Conservation (phyloP, 2,113 vertebrate genomes). For the Narcine bancroftii region DNA sequence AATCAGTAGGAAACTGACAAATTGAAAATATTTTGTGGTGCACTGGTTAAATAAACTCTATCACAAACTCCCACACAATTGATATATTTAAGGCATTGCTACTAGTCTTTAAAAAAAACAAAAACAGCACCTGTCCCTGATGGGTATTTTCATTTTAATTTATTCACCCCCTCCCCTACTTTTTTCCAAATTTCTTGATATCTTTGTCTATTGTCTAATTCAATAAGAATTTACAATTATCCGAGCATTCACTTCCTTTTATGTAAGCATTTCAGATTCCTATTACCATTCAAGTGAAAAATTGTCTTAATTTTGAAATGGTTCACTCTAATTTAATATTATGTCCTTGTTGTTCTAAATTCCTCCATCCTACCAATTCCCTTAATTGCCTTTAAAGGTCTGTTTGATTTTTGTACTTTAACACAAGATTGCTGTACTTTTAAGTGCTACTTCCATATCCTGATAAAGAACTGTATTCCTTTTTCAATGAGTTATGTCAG, state of each 20-base stretch:
- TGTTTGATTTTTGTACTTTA: too few relatives aligned
- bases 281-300: not conserved
- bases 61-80: not conserved
- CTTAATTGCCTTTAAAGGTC: too few relatives aligned
- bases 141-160: not conserved
- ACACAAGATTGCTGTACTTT: too few relatives aligned
- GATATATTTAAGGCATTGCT: not conserved
- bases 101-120: not conserved
- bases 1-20: not conserved
- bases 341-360: too few relatives aligned
- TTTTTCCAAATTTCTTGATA: too few relatives aligned
- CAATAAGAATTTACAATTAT: too few relatives aligned
- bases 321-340: too few relatives aligned
- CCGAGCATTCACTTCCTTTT: not conserved
- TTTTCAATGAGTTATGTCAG: too few relatives aligned
- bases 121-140: too few relatives aligned
- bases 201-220: too few relatives aligned
- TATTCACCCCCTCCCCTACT: not conserved
- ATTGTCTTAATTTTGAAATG: not conserved
- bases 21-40: not conserved
- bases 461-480: too few relatives aligned
- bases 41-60: not conserved
- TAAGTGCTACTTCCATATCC: too few relatives aligned
- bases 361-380: not conserved
- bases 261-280: not conserved